A percentile compares a stretch with the other conserved stretches of the same genome.
Conservation (phyloP, 1,140 invertebrate species). For the Musca domestica region DNA sequence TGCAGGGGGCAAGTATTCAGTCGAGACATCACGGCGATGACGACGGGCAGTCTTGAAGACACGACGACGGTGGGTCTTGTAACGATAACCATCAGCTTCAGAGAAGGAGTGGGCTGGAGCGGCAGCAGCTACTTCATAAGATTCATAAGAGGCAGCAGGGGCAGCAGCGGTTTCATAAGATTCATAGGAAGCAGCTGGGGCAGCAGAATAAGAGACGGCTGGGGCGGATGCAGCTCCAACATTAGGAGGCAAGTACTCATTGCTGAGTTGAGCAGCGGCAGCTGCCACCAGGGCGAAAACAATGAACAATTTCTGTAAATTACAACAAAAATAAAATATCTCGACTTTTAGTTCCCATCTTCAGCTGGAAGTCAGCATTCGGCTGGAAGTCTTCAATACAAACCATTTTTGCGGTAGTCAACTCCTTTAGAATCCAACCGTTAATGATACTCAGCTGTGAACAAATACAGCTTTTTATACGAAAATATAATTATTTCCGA, state of each 20-base stretch:
- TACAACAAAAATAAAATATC: conserved; percentile 35
- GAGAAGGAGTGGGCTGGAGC: neutral
- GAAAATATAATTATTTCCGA: no score
- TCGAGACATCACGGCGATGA: conserved; percentile 10
- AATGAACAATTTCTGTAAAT: conserved; percentile 45
- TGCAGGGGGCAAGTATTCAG: conserved; percentile 28
- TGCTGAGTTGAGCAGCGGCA: conserved; percentile 42
- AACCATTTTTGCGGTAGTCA: conserved; percentile 47
- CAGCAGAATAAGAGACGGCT: conserved; percentile 13
- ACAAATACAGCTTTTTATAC: no score
- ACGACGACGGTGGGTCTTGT: neutral
- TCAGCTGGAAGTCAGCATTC: no score
- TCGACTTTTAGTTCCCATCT: no score
- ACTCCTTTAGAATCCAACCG: conserved; percentile 46
- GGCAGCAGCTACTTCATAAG: conserved; percentile 25
- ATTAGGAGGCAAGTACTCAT: conserved; percentile 35
- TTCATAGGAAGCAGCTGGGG: conserved; percentile 25
- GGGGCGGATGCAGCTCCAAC: conserved; percentile 28
- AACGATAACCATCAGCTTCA: conserved; percentile 20
- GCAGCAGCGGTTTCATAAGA: conserved; percentile 36
- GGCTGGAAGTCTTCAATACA: neutral
- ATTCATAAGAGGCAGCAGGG: conserved; percentile 39
- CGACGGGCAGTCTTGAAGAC: neutral
- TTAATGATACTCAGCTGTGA: conserved; percentile 40
- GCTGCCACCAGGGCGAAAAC: conserved; percentile 45